Evolutionary conservation across 2,888 invertebrate genomes (phyloP).

Genomic region (Amblyjoppa proteus): DNA sequence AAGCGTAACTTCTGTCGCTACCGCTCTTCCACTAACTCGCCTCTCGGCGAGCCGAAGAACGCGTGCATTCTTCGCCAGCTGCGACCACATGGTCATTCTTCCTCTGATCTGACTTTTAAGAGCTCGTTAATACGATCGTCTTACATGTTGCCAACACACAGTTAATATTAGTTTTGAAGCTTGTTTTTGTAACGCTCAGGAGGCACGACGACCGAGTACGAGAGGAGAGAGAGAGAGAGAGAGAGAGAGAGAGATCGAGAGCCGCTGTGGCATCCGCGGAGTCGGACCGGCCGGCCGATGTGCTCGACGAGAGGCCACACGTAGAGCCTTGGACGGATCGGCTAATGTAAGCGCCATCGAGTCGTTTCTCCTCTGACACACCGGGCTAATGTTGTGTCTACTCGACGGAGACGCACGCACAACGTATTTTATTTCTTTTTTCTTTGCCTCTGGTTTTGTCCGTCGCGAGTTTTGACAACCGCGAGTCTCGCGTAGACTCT

Average conservation of each 20-base stretch:
- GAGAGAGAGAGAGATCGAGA: slow-evolving; percentile 5
- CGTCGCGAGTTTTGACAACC: slow-evolving; percentile 50
- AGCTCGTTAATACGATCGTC: slow-evolving; percentile 84
- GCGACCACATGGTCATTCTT: slow-evolving; percentile 82
- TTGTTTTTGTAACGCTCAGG: slow-evolving; percentile 82
- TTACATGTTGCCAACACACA: slow-evolving; percentile 83
- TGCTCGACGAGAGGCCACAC: slow-evolving; percentile 54
- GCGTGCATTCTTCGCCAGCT: slow-evolving; percentile 79
- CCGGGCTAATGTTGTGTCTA: slow-evolving; percentile 56
- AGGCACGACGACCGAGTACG: slow-evolving; percentile 34
- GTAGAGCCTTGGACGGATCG: slow-evolving; percentile 40
- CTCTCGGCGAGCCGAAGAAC: slow-evolving; percentile 19
- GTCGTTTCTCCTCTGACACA: slow-evolving; percentile 55
- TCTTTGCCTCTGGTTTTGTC: slow-evolving; percentile 48
- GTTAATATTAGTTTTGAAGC: slow-evolving; percentile 84
- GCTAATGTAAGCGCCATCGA: slow-evolving; percentile 59
- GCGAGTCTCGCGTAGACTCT: slow-evolving; percentile 21
- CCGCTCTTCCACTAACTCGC: slow-evolving; percentile 13
- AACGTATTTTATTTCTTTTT: slow-evolving; percentile 13
- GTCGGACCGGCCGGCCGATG: slow-evolving; percentile 38
- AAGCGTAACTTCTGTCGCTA: slow-evolving; percentile 24
- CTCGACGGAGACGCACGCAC: slow-evolving; percentile 49
- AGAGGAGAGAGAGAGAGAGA: slow-evolving; percentile 1
- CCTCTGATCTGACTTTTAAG: slow-evolving; percentile 82
- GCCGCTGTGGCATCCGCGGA: slow-evolving; percentile 15